A percentile compares a stretch with the other conserved stretches of the same genome.
Evolutionary conservation across 1,140 invertebrate species (phyloP).

Genomic region (Rhyzopertha dominica): DNA sequence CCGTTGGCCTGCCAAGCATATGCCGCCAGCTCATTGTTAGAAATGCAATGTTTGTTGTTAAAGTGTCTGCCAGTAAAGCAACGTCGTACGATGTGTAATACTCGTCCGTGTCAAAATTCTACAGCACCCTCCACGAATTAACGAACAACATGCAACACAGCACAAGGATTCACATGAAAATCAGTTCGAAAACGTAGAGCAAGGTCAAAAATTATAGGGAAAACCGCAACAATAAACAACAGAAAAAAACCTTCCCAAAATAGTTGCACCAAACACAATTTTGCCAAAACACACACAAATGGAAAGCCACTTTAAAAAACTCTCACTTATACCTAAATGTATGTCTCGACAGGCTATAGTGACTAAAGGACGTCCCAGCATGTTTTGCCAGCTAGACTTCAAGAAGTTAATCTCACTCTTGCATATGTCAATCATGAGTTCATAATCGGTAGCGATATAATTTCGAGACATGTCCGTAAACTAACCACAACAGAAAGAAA

Average conservation of each 20-base stretch:
- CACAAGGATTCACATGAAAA: too few relatives aligned
- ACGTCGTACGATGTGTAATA: conserved; percentile 91
- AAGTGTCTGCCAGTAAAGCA: conserved; percentile 80
- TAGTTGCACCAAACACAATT: background rate
- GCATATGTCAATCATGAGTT: conserved; percentile 95
- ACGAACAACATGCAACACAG: conserved; percentile 40
- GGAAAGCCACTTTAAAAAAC: background rate
- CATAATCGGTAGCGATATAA: conserved; percentile 95
- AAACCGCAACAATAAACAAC: too few relatives aligned
- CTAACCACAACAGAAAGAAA: conserved; percentile 54
- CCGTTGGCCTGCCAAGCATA: conserved; percentile 83
- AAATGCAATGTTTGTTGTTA: conserved; percentile 83
- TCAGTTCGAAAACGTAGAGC: too few relatives aligned
- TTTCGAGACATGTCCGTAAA: conserved; percentile 93
- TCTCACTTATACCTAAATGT: conserved; percentile 76
- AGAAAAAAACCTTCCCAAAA: too few relatives aligned
- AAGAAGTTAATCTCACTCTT: conserved; percentile 95
- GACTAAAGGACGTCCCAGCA: conserved; percentile 84
- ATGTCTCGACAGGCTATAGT: conserved; percentile 82
- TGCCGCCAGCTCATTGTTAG: conserved; percentile 90
- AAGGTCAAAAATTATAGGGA: too few relatives aligned
- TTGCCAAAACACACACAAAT: conserved; percentile 2
- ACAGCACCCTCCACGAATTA: conserved; percentile 36
- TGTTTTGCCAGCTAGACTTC: conserved; percentile 93
- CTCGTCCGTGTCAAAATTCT: conserved; percentile 91